Evolutionary conservation across 2,888 invertebrate species (phyloP), one percentile per base, ranked within the genome.

Genomic region (Limulus polyphemus): DNA sequence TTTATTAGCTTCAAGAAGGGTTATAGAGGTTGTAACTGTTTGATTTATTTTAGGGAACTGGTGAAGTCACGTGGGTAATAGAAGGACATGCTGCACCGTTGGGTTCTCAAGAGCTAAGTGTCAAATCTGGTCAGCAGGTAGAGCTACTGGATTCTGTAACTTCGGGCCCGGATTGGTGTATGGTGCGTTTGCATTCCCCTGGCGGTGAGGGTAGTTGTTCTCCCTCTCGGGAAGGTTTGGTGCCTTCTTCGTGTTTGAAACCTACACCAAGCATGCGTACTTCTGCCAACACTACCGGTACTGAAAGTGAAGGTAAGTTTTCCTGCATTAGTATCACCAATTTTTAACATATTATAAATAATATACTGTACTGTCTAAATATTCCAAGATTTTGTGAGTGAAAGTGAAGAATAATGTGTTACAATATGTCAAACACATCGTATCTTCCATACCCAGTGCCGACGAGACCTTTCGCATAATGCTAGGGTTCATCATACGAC

Each of bases 111-210:
- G 93, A 94, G 77, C 77, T 94, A 71, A 84, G 84, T 60, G 91
- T 95, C 55, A 81, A 81, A 67, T 90, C 91, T 76, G 94, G 94
- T 47, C 93, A 93, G 78, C 93, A 93, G 78, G 93, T 94, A 67
- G 94, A 94, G 76, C 86, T 94, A 68, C 80, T 94, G 69, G 93
- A 94, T 75, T 81, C 84, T 67, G 71, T 73, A 58, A 82, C 70
- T 79, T 85, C 84, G 67, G 71, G 73, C 59, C 82, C 70, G 79
- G 85, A 72, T 62, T 76, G 75, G 75, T 77, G 76, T 70, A 70
- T 76, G 62, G 75, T 77, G 17, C 71, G 76, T 11, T 72, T 74
- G 47, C 63, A 74, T 47, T 70, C 71, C 46, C 63, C 65, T 56
- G 72, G 71, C 48, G 71, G 69, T 13, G 47, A 32, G 17, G 16